Evolutionary conservation across 2,888 invertebrate species (phyloP).

Genomic region (Lochmaea capreae): DNA sequence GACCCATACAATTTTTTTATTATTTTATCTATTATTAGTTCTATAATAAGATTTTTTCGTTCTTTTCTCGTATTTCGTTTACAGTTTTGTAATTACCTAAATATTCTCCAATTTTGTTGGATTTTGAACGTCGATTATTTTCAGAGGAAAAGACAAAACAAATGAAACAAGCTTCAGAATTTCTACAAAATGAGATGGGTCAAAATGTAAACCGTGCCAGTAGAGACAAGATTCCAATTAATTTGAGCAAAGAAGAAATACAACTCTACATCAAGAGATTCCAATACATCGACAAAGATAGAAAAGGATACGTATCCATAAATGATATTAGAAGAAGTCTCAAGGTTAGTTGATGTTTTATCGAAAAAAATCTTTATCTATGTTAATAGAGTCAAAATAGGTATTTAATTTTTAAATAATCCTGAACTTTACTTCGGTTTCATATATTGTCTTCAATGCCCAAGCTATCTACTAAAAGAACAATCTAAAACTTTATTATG

Average conservation of each 20-base stretch:
- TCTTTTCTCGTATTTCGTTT: no score
- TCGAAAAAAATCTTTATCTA: neutral
- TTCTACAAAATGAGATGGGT: slow-evolving; percentile 96
- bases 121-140: slow-evolving; percentile 32
- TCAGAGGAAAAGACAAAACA: slow-evolving; percentile 75
- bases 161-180: slow-evolving; percentile 83
- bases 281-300: slow-evolving; percentile 93
- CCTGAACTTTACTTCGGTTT: no score
- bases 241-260: slow-evolving; percentile 93
- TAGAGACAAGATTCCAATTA: slow-evolving; percentile 89
- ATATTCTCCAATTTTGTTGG: no score
- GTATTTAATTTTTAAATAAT: no score
- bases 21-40: no score
- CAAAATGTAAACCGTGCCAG: slow-evolving; percentile 90
- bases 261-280: slow-evolving; percentile 94
- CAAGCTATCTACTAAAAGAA: no score
- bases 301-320: slow-evolving; percentile 98
- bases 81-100: no score
- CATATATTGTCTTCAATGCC: no score
- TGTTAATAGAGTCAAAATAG: neutral
- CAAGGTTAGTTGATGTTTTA: slow-evolving; percentile 75
- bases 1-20: no score
- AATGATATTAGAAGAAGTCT: slow-evolving; percentile 96
- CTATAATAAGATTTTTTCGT: no score
- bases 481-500: no score